Base-by-base conservation (phyloP, 2,888 invertebrate genomes). In the Drosophila subsilvestris region DNA sequence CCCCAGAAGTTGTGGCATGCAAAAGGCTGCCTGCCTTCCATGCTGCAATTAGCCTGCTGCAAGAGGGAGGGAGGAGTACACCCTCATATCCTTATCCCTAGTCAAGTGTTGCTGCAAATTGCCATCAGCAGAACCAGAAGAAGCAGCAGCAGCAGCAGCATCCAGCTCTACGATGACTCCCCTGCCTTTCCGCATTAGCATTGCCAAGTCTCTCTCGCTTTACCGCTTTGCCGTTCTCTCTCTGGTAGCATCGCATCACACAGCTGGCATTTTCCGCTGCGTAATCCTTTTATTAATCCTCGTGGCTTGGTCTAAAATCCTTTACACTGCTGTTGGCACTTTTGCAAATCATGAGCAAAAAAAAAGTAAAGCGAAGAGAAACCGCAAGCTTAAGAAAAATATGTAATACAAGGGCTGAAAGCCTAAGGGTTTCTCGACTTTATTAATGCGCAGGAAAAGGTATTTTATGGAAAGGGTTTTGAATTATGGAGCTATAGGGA, bases 261-360 rank as follows among this genome's bases (percentile, higher is more conserved):
- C 88, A 88, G 89, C 88, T 88, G 88, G 87, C 82, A 84, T 84
- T 89, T 88, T 88, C 86, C 87, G 89, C 80, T 86, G 77, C 86
- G 89, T 87, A 89, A 88, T 88, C 88, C 89, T 87, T 88, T 88
- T 88, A 89, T 89, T 89, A 89, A 88, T 88, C 88, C 84, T 83
- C 78, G 74, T 86, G 82, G 88, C 86, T 86, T 86, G 84, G 76
- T 75, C 78, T 79, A 86, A 89, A 83, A 84, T 86, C 80, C 81
- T 78, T 84, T 84, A 83, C 83, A 82, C 87, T 86, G 87, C 77
- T 82, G 84, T 79, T 86, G 83, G 77, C 85, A 76, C 84, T 82
- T 86, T 83, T 78, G 79, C 83, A 84, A 83, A 86, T 86, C 81
- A 84, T 74, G 84, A 77, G 70, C 45, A 72, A 37, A 37, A 37